Percentiles rank a stretch among this genome's conserved stretches.
These are phyloP conservation scores for Gymnocypris eckloni DNA, from an alignment of 2,797 vertebrate species.

Conservation along the genomic window DNA sequence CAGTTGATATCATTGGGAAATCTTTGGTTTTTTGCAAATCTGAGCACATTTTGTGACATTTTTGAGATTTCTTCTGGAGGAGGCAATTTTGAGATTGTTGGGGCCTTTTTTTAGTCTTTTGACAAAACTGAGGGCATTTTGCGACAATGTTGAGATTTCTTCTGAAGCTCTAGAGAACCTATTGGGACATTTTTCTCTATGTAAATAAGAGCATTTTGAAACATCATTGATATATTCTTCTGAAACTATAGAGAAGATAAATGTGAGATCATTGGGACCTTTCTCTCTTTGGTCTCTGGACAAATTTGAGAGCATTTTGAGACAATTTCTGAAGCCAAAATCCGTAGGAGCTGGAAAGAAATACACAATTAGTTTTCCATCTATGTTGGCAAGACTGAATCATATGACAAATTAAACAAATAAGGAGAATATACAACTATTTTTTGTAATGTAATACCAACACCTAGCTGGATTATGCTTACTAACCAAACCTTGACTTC, in stretches of 20 bases:
- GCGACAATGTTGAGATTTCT: no score
- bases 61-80: not conserved
- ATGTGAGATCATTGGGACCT: not conserved
- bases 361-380: not conserved
- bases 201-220: not conserved
- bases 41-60: not conserved
- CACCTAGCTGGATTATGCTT: not conserved
- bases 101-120: not conserved
- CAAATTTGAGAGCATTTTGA: not conserved
- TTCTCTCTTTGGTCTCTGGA: not conserved
- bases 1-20: not conserved
- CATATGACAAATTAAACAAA: not conserved
- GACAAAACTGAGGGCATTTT: not conserved
- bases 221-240: not conserved
- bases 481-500: not conserved
- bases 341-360: not conserved
- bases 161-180: no score
- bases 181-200: no score
- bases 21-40: not conserved
- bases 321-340: not conserved
- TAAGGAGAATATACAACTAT: not conserved
- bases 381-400: not conserved
- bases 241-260: not conserved
- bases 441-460: not conserved
- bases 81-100: not conserved